phyloP scores from a whole-genome alignment of 2,113 vertebrate species.

The Butorides virescens region DNA sequence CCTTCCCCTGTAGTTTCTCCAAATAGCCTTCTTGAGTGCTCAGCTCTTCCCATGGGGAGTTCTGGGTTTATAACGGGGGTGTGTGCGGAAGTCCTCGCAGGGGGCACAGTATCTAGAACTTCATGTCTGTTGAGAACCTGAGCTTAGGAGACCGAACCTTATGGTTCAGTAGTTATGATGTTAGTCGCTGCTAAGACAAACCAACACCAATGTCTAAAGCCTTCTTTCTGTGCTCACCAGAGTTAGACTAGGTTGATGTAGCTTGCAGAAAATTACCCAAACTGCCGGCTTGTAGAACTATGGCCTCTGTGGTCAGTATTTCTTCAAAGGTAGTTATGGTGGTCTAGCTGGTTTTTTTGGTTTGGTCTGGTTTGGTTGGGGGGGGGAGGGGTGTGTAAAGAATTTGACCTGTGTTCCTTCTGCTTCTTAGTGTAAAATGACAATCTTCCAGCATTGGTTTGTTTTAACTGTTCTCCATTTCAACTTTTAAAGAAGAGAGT shows the following conservation, averaged over 20 bases:
- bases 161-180: background rate
- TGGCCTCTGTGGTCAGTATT: background rate
- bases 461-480: background rate
- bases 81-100: fast-evolving
- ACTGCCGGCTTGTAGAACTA: background rate
- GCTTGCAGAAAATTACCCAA: background rate
- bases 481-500: background rate
- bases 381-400: too few relatives aligned
- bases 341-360: background rate
- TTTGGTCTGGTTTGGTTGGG: too few relatives aligned
- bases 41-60: background rate
- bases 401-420: background rate
- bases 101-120: too few relatives aligned
- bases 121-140: background rate
- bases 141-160: background rate
- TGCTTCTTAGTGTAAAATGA: background rate
- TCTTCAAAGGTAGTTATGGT: background rate
- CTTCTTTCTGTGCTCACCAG: background rate
- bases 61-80: fast-evolving
- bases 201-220: background rate
- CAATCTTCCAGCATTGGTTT: background rate
- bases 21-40: background rate
- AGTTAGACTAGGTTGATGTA: background rate
- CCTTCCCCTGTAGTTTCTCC: background rate
- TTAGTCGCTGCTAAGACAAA: background rate